Percentiles rank a stretch among this genome's conserved stretches.
phyloP scores from a whole-genome alignment of 1,140 invertebrate genomes.

The Macrocentrus cingulum region DNA sequence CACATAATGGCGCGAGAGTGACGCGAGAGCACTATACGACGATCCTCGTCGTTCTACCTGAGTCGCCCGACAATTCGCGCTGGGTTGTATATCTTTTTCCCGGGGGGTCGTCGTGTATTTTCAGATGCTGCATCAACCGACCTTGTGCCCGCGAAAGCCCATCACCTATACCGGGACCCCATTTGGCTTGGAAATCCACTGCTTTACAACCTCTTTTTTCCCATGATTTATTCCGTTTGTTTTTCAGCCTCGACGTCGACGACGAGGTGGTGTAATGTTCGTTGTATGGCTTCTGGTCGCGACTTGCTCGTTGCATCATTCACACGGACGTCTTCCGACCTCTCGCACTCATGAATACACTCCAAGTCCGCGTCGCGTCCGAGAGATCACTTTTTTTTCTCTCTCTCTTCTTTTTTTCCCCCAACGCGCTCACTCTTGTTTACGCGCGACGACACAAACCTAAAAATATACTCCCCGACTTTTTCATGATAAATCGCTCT shows the following conservation, averaged over 20 bases:
- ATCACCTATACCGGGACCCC: too few species aligned
- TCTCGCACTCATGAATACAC: background rate
- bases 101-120: conserved; percentile 16
- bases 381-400: too few species aligned
- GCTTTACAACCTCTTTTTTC: conserved; percentile 11
- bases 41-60: background rate
- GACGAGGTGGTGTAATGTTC: background rate
- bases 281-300: conserved; percentile 9
- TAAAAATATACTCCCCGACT: too few species aligned
- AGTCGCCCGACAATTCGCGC: background rate
- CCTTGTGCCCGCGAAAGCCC: conserved; percentile 5
- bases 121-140: background rate
- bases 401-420: too few species aligned
- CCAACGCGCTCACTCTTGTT: too few species aligned
- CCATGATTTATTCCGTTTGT: conserved; percentile 10
- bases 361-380: too few species aligned
- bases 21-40: background rate
- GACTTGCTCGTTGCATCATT: background rate
- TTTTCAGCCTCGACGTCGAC: background rate
- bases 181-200: background rate
- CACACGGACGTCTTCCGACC: background rate
- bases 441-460: too few species aligned
- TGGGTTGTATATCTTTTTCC: conserved; percentile 21
- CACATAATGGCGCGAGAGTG: background rate
- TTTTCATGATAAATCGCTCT: too few species aligned